phyloP scores from a whole-genome alignment of 2,888 invertebrate species.

The Chirona hameri region DNA sequence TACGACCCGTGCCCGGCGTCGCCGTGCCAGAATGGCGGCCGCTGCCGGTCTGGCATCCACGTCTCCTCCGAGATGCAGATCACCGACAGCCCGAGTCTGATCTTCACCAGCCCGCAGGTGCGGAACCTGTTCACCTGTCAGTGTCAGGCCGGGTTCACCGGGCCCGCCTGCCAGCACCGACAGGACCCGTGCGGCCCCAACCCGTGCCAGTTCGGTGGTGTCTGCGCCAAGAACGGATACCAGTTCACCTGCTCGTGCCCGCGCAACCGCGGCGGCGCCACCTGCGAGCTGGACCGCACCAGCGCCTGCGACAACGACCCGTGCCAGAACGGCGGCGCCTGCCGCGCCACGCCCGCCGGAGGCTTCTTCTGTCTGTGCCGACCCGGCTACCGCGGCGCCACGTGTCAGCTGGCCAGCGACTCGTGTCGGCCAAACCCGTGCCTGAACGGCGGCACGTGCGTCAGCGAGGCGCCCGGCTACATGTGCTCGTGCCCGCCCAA shows the following conservation, averaged over 20 bases:
- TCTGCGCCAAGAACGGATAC: constrained; percentile 76
- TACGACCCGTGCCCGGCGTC: constrained; percentile 52
- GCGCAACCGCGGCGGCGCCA: constrained; percentile 70
- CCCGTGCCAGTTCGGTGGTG: constrained; percentile 79
- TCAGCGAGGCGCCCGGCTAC: constrained; percentile 82
- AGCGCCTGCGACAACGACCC: constrained; percentile 81
- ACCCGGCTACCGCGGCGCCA: constrained; percentile 84
- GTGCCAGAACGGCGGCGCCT: constrained; percentile 87
- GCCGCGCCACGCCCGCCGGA: constrained; percentile 80
- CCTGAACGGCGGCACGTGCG: constrained; percentile 80
- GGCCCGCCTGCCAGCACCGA: constrained; percentile 73
- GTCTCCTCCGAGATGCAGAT: constrained; percentile 61
- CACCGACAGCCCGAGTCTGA: constrained; percentile 72
- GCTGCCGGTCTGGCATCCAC: constrained; percentile 45
- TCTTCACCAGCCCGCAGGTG: constrained; percentile 77
- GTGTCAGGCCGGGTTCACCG: constrained; percentile 79
- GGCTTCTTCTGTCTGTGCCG: constrained; percentile 89
- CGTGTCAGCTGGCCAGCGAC: constrained; percentile 78
- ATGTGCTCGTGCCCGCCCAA: constrained; percentile 74
- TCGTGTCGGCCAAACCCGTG: constrained; percentile 93
- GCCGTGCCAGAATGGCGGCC: constrained; percentile 55
- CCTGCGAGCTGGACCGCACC: constrained; percentile 77
- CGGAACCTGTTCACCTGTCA: constrained; percentile 73
- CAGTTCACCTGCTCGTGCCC: constrained; percentile 82
- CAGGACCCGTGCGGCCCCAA: constrained; percentile 88